Base-by-base conservation (phyloP, 2,888 invertebrate species). In the Dorcus parallelipipedus region DNA sequence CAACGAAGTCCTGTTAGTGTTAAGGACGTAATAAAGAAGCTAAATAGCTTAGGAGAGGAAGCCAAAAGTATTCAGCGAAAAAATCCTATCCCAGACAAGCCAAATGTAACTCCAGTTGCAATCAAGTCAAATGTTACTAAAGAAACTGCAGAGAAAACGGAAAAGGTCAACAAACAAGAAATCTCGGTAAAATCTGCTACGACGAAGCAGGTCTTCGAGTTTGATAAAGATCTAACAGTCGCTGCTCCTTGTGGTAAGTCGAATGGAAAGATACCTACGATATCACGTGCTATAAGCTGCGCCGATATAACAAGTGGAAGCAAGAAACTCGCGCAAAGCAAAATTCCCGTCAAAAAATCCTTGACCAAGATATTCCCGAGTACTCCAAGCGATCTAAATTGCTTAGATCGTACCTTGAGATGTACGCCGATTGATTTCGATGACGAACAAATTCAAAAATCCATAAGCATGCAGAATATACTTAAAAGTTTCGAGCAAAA, bases 301-400 rank as follows among this genome's bases (percentile, higher is more conserved):
- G 58, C 67, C 43, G 75, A 75, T 60, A 68, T 76, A 38, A 72
- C 69, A 53, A 47, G 49, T 10, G 53, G 56, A 20, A 54, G 43
- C 26, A 48, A 58, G 45, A 50, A 51, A 20, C 41, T 23, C 9
- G 10, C 40, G 23, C 62, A 50, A 9, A 76, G 76, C 60, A 73
- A 69, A 60, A 78, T 78, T 45, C 78, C 78, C 0, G 69, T 78
- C 0, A 78, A 75, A 56, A 64, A 69, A 0, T 62, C 63, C 8
- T 63, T 78, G 45, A 71, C 71, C 54, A 76, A 73, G 56, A 66
- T 69, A 3, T 76, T 76, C 56, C 77, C 77, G 1, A 78, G 78
- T 68, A 78, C 76, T 78, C 78, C 78, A 58, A 72, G 72, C 69
- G 75, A 75, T 78, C 78, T 78, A 65, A 63, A 69, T 26, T 10